Conservation (phyloP, 2,888 invertebrate genomes). For the Prenolepis imparis region DNA sequence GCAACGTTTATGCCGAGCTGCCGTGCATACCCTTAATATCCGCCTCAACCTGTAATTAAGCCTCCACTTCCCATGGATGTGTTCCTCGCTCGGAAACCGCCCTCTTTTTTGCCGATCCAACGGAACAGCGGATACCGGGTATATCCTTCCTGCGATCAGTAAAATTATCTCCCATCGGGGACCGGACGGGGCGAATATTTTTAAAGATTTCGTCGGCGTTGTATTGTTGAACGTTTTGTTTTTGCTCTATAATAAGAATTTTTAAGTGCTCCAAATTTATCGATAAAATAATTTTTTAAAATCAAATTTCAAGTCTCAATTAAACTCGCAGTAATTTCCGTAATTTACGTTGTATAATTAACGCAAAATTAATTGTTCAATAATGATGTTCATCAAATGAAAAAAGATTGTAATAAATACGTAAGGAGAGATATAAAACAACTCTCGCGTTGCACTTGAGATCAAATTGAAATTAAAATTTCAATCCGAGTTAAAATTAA, state of each 20-base stretch:
- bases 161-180: conserved; percentile 56
- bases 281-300: conserved; percentile 10
- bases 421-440: background rate
- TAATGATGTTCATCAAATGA: background rate
- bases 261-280: background rate
- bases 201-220: conserved; percentile 30
- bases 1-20: conserved; percentile 75
- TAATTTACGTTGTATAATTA: background rate
- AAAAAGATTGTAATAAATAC: background rate
- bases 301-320: background rate
- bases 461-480: background rate
- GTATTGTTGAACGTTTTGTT: background rate
- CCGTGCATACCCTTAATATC: conserved; percentile 79
- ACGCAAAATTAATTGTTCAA: background rate
- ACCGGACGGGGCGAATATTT: conserved; percentile 10
- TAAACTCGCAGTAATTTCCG: background rate
- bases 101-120: conserved; percentile 27
- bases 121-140: conserved; percentile 59
- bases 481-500: background rate
- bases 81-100: conserved; percentile 60
- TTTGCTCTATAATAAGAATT: background rate
- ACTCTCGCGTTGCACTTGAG: background rate
- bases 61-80: conserved; percentile 72
- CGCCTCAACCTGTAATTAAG: conserved; percentile 76
- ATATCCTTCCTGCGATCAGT: conserved; percentile 71